These are phyloP conservation scores for Daphoenositta chrysoptera DNA, from an alignment of 2,113 vertebrate genomes.

Conservation along the genomic window DNA sequence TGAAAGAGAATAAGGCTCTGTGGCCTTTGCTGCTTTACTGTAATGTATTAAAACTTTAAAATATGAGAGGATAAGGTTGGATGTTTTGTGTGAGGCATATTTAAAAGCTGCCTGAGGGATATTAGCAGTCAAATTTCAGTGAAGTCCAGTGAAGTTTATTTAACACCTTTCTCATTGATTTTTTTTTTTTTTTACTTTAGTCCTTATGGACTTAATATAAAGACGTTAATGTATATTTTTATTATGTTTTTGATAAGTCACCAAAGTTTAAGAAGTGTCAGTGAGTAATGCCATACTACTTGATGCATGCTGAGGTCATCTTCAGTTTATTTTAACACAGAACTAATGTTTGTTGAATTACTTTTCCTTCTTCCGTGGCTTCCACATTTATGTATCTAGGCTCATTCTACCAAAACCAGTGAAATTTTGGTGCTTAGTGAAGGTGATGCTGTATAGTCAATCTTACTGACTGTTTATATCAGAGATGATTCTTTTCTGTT, in stretches of 20 bases:
- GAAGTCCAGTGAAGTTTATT: background rate
- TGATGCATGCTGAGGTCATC: background rate
- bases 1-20: background rate
- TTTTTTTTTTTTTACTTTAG: background rate
- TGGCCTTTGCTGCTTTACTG: background rate
- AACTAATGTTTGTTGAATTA: background rate
- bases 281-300: background rate
- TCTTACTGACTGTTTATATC: background rate
- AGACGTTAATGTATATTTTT: background rate
- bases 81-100: background rate
- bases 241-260: background rate
- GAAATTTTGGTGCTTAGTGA: background rate
- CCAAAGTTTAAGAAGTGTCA: background rate
- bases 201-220: background rate
- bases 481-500: background rate
- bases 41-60: background rate
- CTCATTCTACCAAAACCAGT: background rate
- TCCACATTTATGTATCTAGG: background rate
- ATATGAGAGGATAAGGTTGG: background rate
- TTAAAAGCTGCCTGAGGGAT: background rate
- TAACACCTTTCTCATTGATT: background rate
- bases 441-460: background rate
- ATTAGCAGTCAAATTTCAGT: background rate
- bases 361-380: background rate
- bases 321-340: background rate